These are phyloP conservation scores for Psephotus haematonotus DNA, from an alignment of 2,113 vertebrate genomes.

Conservation along the genomic window DNA sequence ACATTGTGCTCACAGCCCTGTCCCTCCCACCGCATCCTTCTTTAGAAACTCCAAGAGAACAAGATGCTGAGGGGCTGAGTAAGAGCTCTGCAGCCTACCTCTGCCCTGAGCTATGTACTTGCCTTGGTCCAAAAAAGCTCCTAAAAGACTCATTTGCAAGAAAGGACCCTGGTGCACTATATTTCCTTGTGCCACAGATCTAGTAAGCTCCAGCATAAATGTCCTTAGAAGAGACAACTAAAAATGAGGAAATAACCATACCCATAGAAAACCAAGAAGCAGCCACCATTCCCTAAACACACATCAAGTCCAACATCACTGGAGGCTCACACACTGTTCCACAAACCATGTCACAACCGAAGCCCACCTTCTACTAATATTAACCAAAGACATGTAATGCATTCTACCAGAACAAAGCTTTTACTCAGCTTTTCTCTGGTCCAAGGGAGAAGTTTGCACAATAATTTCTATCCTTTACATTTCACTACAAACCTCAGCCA, in stretches of 20 bases:
- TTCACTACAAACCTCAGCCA: not conserved
- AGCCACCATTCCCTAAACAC: not conserved
- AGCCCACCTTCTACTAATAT: not conserved
- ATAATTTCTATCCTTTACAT: not conserved
- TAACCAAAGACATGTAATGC: not conserved
- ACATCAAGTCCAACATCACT: not conserved
- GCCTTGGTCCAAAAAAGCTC: not conserved
- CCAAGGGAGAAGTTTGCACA: not conserved
- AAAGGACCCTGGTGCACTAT: rapidly evolving
- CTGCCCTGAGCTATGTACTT: not conserved
- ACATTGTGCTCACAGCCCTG: not conserved
- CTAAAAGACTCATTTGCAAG: not conserved
- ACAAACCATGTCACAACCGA: not conserved
- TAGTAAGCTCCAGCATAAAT: not conserved
- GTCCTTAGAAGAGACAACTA: not conserved
- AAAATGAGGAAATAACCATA: not conserved
- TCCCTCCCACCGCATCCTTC: not conserved
- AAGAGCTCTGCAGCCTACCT: not conserved
- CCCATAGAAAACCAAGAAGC: not conserved
- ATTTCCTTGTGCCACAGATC: not conserved
- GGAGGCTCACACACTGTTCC: not conserved
- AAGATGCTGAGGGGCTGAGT: not conserved
- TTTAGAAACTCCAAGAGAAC: not conserved
- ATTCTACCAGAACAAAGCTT: not conserved
- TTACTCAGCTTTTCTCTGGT: not conserved